phyloP scores from a whole-genome alignment of 2,888 invertebrate genomes.

The Sphaerophoria rueppellii region DNA sequence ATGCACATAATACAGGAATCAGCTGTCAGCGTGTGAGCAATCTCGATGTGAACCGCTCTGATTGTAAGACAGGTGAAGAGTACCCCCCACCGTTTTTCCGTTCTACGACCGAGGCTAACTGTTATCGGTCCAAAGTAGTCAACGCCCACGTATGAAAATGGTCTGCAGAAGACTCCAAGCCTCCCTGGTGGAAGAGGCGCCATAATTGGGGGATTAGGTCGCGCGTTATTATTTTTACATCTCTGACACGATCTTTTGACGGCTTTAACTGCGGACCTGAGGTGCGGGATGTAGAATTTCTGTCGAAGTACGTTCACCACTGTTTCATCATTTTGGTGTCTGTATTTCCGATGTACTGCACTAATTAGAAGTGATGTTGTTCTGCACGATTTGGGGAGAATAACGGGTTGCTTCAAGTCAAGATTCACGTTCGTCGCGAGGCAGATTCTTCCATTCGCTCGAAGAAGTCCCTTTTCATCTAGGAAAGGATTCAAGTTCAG shows the following conservation, averaged over 20 bases:
- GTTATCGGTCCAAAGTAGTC: conserved; percentile 61
- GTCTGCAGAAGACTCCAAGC: conserved; percentile 5
- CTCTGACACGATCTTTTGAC: conserved; percentile 43
- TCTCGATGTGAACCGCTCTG: too few species aligned
- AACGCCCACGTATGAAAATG: conserved; percentile 36
- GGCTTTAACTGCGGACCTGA: conserved; percentile 40
- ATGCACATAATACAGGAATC: too few species aligned
- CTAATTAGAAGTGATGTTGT: conserved; percentile 18
- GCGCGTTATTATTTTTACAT: conserved; percentile 61
- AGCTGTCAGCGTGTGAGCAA: too few species aligned
- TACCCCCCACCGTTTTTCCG: too few species aligned
- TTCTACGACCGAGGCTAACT: too few species aligned
- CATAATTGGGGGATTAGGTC: conserved; percentile 47
- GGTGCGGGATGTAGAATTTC: not conserved
- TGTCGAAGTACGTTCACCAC: too few species aligned
- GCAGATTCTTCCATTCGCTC: not conserved
- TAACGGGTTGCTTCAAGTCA: conserved; percentile 3
- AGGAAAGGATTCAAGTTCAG: conserved; percentile 9
- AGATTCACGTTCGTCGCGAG: not conserved
- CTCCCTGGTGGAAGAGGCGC: conserved; percentile 20
- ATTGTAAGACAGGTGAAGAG: too few species aligned
- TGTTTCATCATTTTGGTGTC: conserved; percentile 22
- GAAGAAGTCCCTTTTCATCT: conserved; percentile 3
- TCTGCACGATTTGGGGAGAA: conserved; percentile 7
- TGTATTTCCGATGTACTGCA: not conserved